These are phyloP conservation scores for Microhierax caerulescens DNA, from an alignment of 2,797 vertebrate species.

Conservation along the genomic window DNA sequence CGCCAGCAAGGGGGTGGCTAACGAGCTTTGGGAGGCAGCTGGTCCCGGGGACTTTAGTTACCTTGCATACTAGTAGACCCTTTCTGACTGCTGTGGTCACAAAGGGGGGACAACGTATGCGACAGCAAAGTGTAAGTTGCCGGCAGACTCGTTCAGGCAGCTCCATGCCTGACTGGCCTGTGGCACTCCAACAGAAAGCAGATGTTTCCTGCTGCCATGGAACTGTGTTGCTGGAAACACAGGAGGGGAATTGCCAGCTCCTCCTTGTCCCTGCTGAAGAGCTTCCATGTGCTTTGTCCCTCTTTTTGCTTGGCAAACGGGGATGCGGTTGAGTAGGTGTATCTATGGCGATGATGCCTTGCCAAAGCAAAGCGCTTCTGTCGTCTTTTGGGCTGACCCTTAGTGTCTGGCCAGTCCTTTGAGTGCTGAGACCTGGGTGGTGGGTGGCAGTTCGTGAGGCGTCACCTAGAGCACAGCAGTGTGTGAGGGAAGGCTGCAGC, in stretches of 20 bases:
- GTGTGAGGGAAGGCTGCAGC: not conserved
- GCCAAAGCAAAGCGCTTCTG: accelerated
- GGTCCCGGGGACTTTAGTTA: accelerated
- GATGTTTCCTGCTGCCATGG: not conserved
- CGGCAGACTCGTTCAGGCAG: not conserved
- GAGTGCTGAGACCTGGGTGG: not conserved
- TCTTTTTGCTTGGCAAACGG: not conserved
- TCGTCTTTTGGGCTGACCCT: not conserved
- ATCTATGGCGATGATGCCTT: accelerated
- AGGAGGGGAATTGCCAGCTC: not conserved
- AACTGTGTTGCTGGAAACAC: not conserved
- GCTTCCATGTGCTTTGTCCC: not conserved
- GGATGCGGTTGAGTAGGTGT: accelerated
- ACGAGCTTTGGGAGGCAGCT: accelerated
- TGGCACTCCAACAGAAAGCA: not conserved
- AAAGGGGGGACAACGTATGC: slow-evolving; percentile 82
- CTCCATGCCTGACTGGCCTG: not conserved
- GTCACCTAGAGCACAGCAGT: not conserved
- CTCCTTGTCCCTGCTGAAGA: not conserved
- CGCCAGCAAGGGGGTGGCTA: accelerated
- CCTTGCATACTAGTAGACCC: slow-evolving; percentile 80
- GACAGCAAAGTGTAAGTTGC: slow-evolving; percentile 67
- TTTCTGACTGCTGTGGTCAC: slow-evolving; percentile 76
- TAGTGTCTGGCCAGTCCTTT: not conserved
- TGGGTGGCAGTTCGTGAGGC: not conserved